These are phyloP conservation scores for Ochropleura leucogaster DNA, from an alignment of 2,888 invertebrate genomes.

Conservation along the genomic window DNA sequence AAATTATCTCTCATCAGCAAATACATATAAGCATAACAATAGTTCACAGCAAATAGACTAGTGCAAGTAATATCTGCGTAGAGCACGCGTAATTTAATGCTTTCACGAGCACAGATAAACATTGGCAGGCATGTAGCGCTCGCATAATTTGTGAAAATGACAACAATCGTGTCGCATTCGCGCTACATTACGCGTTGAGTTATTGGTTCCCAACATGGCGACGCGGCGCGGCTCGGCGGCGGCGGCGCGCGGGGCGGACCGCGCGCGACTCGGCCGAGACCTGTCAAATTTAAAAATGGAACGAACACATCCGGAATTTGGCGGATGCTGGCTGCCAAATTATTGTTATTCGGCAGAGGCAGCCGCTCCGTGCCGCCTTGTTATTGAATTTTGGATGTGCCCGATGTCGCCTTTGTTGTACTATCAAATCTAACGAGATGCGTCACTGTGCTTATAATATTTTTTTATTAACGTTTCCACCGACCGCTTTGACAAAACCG, in stretches of 20 bases:
- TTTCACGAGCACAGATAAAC: slow-evolving; percentile 86
- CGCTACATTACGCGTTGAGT: slow-evolving; percentile 86
- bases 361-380: slow-evolving; percentile 77
- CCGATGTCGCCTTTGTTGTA: slow-evolving; percentile 80
- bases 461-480: slow-evolving; percentile 57
- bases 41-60: slow-evolving; percentile 64
- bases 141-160: slow-evolving; percentile 89
- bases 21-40: slow-evolving; percentile 55
- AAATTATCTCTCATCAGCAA: slow-evolving; percentile 52
- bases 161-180: slow-evolving; percentile 86
- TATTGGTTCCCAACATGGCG: slow-evolving; percentile 76
- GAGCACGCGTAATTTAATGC: slow-evolving; percentile 84
- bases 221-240: slow-evolving; percentile 37
- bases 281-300: slow-evolving; percentile 90
- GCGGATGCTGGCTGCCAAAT: slow-evolving; percentile 88
- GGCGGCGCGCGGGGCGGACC: slow-evolving; percentile 58
- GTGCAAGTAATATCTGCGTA: slow-evolving; percentile 79
- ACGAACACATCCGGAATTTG: slow-evolving; percentile 87
- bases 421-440: slow-evolving; percentile 74
- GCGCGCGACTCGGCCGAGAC: slow-evolving; percentile 75
- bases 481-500: slow-evolving; percentile 49
- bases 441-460: slow-evolving; percentile 64
- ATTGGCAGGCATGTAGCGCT: slow-evolving; percentile 85
- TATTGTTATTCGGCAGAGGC: slow-evolving; percentile 88
- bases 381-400: slow-evolving; percentile 87